Evolutionary conservation across 2,888 invertebrate species (phyloP).

Genomic region (Lymantria monacha): DNA sequence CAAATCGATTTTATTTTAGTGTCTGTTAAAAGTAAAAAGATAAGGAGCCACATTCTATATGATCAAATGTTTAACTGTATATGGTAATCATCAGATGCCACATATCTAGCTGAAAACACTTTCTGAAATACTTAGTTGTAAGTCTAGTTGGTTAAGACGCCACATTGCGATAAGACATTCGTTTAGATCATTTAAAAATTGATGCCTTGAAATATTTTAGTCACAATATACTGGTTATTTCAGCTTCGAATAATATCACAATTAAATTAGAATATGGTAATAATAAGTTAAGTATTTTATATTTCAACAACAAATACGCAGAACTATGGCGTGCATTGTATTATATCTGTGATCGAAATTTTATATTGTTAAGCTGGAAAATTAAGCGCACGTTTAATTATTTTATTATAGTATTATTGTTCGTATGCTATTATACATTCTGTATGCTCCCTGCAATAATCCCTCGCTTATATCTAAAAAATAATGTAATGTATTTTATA

Average conservation of each 20-base stretch:
- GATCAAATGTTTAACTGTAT: neutral
- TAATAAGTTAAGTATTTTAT: slow-evolving; percentile 74
- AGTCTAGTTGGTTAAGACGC: slow-evolving; percentile 36
- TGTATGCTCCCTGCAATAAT: slow-evolving; percentile 30
- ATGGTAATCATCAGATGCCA: neutral
- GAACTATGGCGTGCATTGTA: slow-evolving; percentile 66
- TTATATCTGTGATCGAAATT: slow-evolving; percentile 80
- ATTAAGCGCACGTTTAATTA: slow-evolving; percentile 56
- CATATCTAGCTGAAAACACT: slow-evolving; percentile 26
- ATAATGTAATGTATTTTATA: no score
- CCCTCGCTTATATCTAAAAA: no score
- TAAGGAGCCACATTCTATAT: no score
- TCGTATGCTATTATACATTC: slow-evolving; percentile 50
- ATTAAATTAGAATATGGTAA: slow-evolving; percentile 67
- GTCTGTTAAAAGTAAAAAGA: no score
- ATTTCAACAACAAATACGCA: slow-evolving; percentile 69
- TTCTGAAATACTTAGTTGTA: slow-evolving; percentile 28
- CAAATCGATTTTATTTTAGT: no score
- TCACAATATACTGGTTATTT: slow-evolving; percentile 70
- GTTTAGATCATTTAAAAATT: slow-evolving; percentile 61
- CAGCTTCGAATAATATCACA: slow-evolving; percentile 71
- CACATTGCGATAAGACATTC: slow-evolving; percentile 52
- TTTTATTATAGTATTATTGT: slow-evolving; percentile 33
- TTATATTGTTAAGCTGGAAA: slow-evolving; percentile 76
- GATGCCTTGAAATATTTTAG: slow-evolving; percentile 71